Percentiles rank a stretch among this genome's conserved stretches.
phyloP scores from a whole-genome alignment of 2,113 vertebrate species.

The Hippocampus abdominalis region DNA sequence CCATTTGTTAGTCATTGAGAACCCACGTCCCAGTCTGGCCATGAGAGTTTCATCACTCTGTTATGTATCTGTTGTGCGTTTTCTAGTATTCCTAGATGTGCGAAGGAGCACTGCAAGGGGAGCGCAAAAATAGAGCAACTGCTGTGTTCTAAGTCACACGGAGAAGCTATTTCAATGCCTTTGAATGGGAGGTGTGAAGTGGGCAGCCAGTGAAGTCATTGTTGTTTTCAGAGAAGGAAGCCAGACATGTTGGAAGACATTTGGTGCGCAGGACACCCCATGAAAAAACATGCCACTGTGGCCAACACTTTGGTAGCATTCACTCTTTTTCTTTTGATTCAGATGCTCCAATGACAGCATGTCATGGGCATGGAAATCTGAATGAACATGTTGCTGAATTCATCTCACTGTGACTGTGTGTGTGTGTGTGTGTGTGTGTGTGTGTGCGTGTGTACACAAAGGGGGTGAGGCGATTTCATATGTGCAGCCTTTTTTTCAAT shows the following conservation, averaged over 20 bases:
- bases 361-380: constrained; percentile 29
- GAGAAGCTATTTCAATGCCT: constrained; percentile 47
- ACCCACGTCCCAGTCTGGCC: no score
- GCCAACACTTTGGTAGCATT: constrained; percentile 20
- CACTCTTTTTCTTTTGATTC: constrained; percentile 32
- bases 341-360: constrained; percentile 18
- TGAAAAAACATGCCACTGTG: constrained; percentile 17
- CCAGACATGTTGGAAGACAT: constrained; percentile 62
- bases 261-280: constrained; percentile 40
- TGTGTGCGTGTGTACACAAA: constrained; percentile 10
- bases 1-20: not conserved
- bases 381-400: constrained; percentile 27
- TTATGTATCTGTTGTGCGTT: not conserved
- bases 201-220: constrained; percentile 49
- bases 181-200: constrained; percentile 64
- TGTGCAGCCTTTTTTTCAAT: constrained; percentile 31
- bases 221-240: constrained; percentile 48
- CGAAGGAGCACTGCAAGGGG: constrained; percentile 24
- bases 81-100: constrained; percentile 25
- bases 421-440: constrained; percentile 13
- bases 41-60: not conserved
- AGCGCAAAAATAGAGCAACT: constrained; percentile 36
- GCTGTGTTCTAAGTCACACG: constrained; percentile 42
- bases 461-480: constrained; percentile 2
- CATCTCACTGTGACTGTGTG: constrained; percentile 5